Conservation (phyloP, 2,888 invertebrate species). For the Lepeophtheirus nordmannii region DNA sequence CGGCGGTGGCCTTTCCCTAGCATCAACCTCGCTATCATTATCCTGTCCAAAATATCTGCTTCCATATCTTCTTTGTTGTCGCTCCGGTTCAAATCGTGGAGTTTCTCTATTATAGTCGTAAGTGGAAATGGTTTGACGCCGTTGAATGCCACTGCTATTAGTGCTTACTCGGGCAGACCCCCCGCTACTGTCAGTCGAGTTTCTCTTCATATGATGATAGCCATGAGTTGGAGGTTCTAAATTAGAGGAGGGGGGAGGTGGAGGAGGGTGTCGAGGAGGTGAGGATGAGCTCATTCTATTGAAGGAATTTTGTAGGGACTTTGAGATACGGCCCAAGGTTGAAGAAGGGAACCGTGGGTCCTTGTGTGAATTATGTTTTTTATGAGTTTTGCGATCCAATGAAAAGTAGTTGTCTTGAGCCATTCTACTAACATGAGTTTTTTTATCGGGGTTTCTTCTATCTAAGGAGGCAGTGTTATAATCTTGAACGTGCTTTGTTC, state of each 20-base stretch:
- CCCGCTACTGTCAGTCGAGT: not conserved
- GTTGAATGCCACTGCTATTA: not conserved
- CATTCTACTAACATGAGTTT: not conserved
- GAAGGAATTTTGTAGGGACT: slow-evolving; percentile 1
- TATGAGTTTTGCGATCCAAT: not conserved
- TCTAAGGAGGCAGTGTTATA: not conserved
- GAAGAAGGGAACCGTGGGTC: not conserved
- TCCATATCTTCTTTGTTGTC: not conserved
- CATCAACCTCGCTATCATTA: slow-evolving; percentile 14
- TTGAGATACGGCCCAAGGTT: not conserved
- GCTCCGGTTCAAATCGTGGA: slow-evolving; percentile 7
- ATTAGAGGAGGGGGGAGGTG: not conserved
- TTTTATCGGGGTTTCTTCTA: not conserved
- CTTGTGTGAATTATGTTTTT: not conserved
- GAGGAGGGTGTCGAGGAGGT: not conserved
- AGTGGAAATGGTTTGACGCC: not conserved
- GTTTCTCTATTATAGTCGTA: slow-evolving; percentile 19
- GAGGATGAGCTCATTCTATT: not conserved
- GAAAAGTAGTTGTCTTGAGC: slow-evolving; percentile 3
- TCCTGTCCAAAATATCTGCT: slow-evolving; percentile 18
- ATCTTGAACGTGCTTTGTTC: not conserved
- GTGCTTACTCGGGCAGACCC: not conserved
- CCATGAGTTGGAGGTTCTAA: not conserved
- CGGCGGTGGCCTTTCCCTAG: slow-evolving; percentile 2
- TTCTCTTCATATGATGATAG: not conserved